These are phyloP conservation scores for Achatina immaculata DNA, from an alignment of 1,140 invertebrate species.

Conservation along the genomic window DNA sequence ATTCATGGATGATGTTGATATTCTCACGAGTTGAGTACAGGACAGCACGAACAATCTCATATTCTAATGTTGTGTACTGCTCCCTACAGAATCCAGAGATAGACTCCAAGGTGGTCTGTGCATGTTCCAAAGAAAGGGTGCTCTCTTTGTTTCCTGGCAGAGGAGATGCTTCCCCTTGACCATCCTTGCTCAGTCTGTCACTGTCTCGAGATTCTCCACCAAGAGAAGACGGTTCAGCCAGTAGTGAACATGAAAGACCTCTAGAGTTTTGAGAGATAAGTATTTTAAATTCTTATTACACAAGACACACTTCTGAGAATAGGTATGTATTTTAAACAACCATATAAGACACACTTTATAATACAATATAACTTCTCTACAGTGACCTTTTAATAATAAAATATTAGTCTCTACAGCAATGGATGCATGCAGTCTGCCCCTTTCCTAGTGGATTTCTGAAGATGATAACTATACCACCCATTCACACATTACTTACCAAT, in stretches of 20 bases:
- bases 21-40: slow-evolving; percentile 91
- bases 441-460: no score
- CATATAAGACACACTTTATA: no score
- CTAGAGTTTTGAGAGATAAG: slow-evolving; percentile 32
- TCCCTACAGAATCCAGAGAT: slow-evolving; percentile 68
- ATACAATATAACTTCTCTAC: no score
- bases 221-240: slow-evolving; percentile 46
- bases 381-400: no score
- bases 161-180: slow-evolving; percentile 40
- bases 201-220: slow-evolving; percentile 27
- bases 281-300: neutral
- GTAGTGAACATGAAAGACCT: slow-evolving; percentile 52
- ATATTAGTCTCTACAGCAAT: no score
- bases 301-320: no score
- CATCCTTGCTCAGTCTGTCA: slow-evolving; percentile 44
- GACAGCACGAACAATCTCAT: slow-evolving; percentile 84
- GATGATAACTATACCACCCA: no score
- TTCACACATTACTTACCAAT: no score
- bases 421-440: no score
- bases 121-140: slow-evolving; percentile 56
- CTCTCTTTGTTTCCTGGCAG: slow-evolving; percentile 59
- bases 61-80: slow-evolving; percentile 67
- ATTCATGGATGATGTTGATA: slow-evolving; percentile 94
- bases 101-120: slow-evolving; percentile 42
- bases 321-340: no score